phyloP scores from a whole-genome alignment of 2,888 invertebrate genomes.

The Sesia bembeciformis region DNA sequence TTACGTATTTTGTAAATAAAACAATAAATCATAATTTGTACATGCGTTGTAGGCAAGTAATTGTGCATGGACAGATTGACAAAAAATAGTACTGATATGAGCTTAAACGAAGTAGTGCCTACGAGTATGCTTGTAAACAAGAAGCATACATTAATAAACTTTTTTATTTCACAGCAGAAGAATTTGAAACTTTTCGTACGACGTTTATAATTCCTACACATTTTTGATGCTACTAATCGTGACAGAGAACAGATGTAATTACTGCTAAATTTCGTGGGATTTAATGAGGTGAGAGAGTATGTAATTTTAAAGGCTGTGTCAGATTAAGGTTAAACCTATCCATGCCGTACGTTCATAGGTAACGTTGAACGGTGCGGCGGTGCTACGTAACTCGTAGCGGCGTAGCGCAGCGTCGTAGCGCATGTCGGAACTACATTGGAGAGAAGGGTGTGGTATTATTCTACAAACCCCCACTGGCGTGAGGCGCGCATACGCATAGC shows the following conservation, averaged over 20 bases:
- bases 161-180: slow-evolving; percentile 25
- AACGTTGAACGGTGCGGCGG: background rate
- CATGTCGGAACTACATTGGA: slow-evolving; percentile 2
- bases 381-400: slow-evolving; percentile 1
- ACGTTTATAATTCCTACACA: slow-evolving; percentile 8
- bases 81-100: slow-evolving; percentile 76
- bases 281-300: slow-evolving; percentile 15
- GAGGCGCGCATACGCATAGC: background rate
- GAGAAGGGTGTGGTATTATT: too few species aligned
- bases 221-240: background rate
- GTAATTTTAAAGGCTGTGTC: slow-evolving; percentile 54
- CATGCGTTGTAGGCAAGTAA: slow-evolving; percentile 60
- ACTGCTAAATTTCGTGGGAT: background rate
- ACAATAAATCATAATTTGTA: slow-evolving; percentile 41
- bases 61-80: slow-evolving; percentile 60
- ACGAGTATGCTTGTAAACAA: slow-evolving; percentile 66
- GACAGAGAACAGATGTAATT: background rate
- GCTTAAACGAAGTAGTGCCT: slow-evolving; percentile 79
- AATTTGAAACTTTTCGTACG: slow-evolving; percentile 21
- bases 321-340: slow-evolving; percentile 39
- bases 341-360: slow-evolving; percentile 16
- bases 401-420: slow-evolving; percentile 10
- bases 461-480: too few species aligned
- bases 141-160: background rate
- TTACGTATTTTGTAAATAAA: slow-evolving; percentile 40